Evolutionary conservation across 2,888 invertebrate genomes (phyloP).

Genomic region (Platycnemis pennipes): DNA sequence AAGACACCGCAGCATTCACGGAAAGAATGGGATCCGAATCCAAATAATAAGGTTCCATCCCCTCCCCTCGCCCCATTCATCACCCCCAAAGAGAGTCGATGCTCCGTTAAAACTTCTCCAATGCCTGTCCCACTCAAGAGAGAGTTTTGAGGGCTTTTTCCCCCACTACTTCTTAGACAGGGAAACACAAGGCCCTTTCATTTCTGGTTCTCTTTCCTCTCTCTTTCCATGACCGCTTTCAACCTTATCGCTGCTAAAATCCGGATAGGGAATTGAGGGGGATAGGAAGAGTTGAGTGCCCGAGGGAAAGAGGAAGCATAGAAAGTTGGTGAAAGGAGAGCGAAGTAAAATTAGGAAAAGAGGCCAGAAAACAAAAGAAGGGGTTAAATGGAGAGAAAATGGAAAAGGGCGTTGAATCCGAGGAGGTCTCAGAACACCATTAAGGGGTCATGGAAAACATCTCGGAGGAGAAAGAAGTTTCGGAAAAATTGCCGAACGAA

Average conservation of each 20-base stretch:
- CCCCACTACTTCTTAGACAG: neutral
- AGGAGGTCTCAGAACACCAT: neutral
- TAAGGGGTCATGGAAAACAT: conserved; percentile 14
- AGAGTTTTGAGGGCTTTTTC: neutral
- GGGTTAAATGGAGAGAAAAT: neutral
- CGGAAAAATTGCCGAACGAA: neutral
- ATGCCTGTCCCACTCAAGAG: neutral
- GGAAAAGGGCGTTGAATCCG: neutral
- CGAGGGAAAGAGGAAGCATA: neutral
- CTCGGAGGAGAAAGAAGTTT: neutral
- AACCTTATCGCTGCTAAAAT: neutral
- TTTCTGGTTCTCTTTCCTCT: neutral
- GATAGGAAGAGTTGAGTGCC: neutral
- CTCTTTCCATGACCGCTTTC: no score
- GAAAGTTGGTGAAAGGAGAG: neutral
- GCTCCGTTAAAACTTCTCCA: neutral
- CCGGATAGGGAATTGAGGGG: neutral
- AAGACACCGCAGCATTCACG: conserved; percentile 5
- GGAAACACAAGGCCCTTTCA: neutral
- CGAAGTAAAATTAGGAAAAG: neutral
- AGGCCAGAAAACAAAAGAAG: neutral
- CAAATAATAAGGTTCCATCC: neutral
- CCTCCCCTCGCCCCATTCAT: neutral
- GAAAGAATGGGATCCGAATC: neutral
- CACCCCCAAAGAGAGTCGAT: neutral